phyloP scores from a whole-genome alignment of 2,113 vertebrate species.

The Cervus canadensis region DNA sequence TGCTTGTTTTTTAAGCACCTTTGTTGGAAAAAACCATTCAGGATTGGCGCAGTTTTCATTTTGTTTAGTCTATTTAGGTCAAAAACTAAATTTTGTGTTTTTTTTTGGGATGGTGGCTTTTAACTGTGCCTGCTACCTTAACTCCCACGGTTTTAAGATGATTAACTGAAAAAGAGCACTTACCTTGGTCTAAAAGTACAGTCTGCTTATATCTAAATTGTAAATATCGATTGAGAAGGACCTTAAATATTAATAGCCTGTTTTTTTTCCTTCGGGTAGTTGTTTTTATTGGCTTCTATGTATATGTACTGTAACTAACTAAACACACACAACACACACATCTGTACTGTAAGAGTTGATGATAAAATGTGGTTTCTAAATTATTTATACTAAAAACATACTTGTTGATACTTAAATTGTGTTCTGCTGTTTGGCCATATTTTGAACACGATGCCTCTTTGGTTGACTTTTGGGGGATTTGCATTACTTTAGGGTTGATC shows the following conservation, averaged over 20 bases:
- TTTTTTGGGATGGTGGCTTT: not conserved
- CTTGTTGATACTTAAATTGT: not conserved
- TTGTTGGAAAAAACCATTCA: not conserved
- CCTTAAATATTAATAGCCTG: not conserved
- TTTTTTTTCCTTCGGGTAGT: not conserved
- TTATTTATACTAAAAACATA: not conserved
- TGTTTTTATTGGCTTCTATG: not conserved
- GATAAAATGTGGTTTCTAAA: not conserved
- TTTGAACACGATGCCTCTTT: not conserved
- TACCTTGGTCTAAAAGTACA: not conserved
- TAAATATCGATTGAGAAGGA: not conserved
- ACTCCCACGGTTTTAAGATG: not conserved
- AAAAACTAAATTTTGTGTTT: not conserved
- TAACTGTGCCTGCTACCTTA: not conserved
- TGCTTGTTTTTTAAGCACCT: not conserved
- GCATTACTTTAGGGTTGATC: not conserved
- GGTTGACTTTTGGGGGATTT: not conserved
- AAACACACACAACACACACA: not conserved
- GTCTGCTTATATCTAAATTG: not conserved
- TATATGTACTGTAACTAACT: not conserved
- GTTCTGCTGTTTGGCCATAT: not conserved
- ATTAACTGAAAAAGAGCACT: not conserved
- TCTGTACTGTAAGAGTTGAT: not conserved
- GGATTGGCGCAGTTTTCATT: not conserved
- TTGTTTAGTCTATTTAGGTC: not conserved